Evolutionary conservation across 2,888 invertebrate species (phyloP), one percentile per base, ranked within the genome.

Genomic region (Chymomyza fuscimana): DNA sequence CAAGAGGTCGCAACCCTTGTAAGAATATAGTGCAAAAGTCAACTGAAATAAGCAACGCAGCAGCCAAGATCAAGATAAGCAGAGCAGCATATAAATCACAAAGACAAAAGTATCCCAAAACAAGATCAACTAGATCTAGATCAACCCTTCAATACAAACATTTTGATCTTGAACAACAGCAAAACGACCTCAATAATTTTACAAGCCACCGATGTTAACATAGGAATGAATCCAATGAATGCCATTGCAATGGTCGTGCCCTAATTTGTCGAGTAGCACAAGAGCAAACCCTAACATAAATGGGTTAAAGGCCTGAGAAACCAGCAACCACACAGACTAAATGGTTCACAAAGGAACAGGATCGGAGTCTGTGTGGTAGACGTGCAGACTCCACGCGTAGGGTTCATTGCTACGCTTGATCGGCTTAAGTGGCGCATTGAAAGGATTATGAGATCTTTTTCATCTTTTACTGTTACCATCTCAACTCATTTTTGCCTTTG

Each of bases 381-480:
- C 75, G 77, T n/a, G n/a, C 78, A 74, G 76, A 71, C 73, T 85
- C 86, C 87, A 84, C 85, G 82, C 85, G 51, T 64, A 74, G 79
- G 79, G 75, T 51, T 71, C 46, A 16, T 75, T 81, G 85, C 82
- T 84, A 87, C 80, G 89, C 89, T 87, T 91, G 91, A 91, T 91
- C 90, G 87, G 90, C 91, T 91, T 91, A 91, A 91, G 91, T 90
- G 90, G 89, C 90, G 82, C 90, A 91, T 87, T 91, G 90, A 91
- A 91, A 90, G 91, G 91, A 91, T 91, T 91, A 91, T 80, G 77
- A 63, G 76, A 84, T 85, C 79, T 65, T 74, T 79, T 69, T 68
- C 70, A 63, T 69, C 46, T 66, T 62, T 69, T 25, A 62, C 29
- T 60, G 70, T 50, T 66, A 52, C 10, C 56, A 4, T 50, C 19